Conservation (phyloP, 2,888 invertebrate species). For the Rhagophthalmus giganteus region DNA sequence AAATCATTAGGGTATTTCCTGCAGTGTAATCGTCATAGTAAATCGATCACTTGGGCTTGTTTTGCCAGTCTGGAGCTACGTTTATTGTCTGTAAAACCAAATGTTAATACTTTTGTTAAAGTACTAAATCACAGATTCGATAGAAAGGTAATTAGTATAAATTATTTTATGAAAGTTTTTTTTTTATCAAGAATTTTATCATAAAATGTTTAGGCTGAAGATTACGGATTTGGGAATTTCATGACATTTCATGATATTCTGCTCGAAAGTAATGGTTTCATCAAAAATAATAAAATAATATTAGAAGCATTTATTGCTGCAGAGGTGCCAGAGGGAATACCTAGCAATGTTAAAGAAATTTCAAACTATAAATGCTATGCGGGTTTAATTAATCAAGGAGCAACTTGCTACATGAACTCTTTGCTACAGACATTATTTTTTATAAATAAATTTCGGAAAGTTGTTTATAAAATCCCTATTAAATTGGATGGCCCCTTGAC, state of each 20-base stretch:
- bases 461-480: constrained; percentile 99
- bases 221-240: constrained; percentile 97
- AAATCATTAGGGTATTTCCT: constrained; percentile 85
- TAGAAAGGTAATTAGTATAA: too few species aligned
- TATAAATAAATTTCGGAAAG: constrained; percentile 87
- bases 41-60: constrained; percentile 97
- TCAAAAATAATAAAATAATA: constrained; percentile 88
- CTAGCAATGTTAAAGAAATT: constrained; percentile 95
- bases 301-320: constrained; percentile 87
- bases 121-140: too few species aligned
- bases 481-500: constrained; percentile 96
- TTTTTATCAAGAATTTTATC: too few species aligned
- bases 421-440: constrained; percentile 96
- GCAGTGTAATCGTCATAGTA: constrained; percentile 97
- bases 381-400: constrained; percentile 98
- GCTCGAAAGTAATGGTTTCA: constrained; percentile 87
- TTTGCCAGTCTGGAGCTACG: constrained; percentile 93
- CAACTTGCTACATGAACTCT: constrained; percentile 99
- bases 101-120: constrained; percentile 83
- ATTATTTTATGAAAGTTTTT: too few species aligned
- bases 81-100: constrained; percentile 84
- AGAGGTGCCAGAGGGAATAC: constrained; percentile 89
- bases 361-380: constrained; percentile 58
- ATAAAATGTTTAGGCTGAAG: constrained; percentile 74
- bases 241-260: constrained; percentile 92